Evolutionary conservation across 2,888 invertebrate species (phyloP).

Genomic region (Notocelia uddmanniana): DNA sequence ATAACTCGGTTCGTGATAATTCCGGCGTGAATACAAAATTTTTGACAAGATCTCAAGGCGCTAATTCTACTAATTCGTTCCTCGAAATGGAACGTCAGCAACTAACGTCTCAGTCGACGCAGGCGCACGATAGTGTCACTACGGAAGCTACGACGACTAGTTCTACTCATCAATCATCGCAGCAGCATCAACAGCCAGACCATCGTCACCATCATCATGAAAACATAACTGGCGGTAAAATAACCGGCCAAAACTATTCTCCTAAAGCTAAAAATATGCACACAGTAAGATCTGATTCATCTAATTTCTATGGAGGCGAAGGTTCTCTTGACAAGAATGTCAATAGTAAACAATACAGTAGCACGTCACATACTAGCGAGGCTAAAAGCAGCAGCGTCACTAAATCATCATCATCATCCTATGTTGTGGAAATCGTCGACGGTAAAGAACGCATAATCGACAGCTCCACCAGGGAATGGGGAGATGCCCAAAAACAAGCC

Average conservation of each 20-base stretch:
- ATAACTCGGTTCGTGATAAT: slow-evolving; percentile 61
- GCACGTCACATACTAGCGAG: slow-evolving; percentile 79
- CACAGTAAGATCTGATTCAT: slow-evolving; percentile 66
- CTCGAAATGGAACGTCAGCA: slow-evolving; percentile 78
- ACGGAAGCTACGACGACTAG: slow-evolving; percentile 48
- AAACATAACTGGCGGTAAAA: slow-evolving; percentile 67
- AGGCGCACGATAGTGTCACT: slow-evolving; percentile 54
- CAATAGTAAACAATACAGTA: slow-evolving; percentile 70
- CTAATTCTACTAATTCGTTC: slow-evolving; percentile 73
- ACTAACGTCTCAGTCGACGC: slow-evolving; percentile 64
- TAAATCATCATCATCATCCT: slow-evolving; percentile 87
- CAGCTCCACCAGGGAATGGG: slow-evolving; percentile 86
- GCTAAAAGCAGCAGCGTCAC: slow-evolving; percentile 83
- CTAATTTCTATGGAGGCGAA: slow-evolving; percentile 76
- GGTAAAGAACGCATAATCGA: slow-evolving; percentile 88
- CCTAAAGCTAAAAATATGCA: slow-evolving; percentile 65
- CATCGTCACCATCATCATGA: slow-evolving; percentile 59
- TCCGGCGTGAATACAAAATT: slow-evolving; percentile 62
- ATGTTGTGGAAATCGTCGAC: slow-evolving; percentile 88
- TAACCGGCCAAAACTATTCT: slow-evolving; percentile 64
- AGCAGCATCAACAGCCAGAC: slow-evolving; percentile 49
- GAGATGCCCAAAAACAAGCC: slow-evolving; percentile 77
- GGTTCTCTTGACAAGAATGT: slow-evolving; percentile 68
- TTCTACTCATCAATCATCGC: slow-evolving; percentile 37
- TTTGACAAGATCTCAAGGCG: slow-evolving; percentile 69